Base-by-base conservation (phyloP, 1,140 invertebrate genomes). In the Dolichoris vasculosae region DNA sequence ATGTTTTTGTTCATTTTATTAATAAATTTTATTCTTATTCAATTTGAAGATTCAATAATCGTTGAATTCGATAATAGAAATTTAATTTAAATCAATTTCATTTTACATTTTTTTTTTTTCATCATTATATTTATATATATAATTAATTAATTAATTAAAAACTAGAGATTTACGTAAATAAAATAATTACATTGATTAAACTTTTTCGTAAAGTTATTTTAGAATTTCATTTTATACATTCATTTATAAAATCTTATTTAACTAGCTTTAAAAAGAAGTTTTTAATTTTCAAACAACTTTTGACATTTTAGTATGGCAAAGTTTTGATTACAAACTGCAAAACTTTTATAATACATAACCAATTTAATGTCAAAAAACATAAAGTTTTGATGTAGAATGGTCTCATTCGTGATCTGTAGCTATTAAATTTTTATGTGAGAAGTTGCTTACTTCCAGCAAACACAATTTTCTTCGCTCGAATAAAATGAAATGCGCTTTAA, bases 341-440 rank as follows among this genome's bases (percentile, higher is more conserved):
- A 86, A 86, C 75, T 86, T 86, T 86, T 86, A 86, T 80, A 83
- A 86, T 86, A 86, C 85, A 86, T 86, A 80, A 86, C 85, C 85
- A 86, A 86, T 86, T 86, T 86, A 86, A 86, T 86, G 85, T 83
- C 85, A 71, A 86, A 83, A 83, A 86, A 86, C 85, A 86, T 86
- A 86, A 86, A 86, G 85, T 86, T 86, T 86, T 86, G 85, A 86
- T 86, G 81, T 86, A 86, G 85, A 86, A 86, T 77, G 85, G 85
- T 86, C 85, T 86, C 81, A 83, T 86, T 86, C 85, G 85, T 86
- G 85, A 86, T 82, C 85, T 86, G 85, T 86, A 79, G 85, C 85
- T 86, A 83, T 86, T 86, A 86, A 86, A 86, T 86, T 86, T 86
- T 86, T 86, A 86, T 86, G 81, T 69, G 85, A 86, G 81, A 86